Base-by-base conservation (phyloP, 2,888 invertebrate species). In the Epicampocera succincta region DNA sequence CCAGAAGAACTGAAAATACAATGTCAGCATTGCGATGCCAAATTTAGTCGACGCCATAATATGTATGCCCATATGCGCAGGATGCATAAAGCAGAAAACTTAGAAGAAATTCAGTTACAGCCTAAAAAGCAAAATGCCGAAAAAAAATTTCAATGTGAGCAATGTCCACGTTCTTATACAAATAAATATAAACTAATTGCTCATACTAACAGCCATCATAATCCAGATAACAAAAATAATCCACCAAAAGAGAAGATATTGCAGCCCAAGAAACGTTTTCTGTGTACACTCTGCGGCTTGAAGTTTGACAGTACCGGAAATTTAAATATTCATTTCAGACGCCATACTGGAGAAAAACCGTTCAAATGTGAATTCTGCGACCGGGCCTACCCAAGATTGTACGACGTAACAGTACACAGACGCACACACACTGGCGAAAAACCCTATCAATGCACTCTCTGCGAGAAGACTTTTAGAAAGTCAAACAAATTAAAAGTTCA, bases 401-500 rank as follows among this genome's bases (percentile, higher is more conserved):
- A 79, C 38, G 78, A 79, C 44, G 72, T 73, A 0, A 72, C 72
- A 3, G 78, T 71, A 15, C 82, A 82, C 65, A 78, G 78, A 11
- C 78, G 82, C 3, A 71, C 74, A 5, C 82, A 82, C 42, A 82
- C 82, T 2, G 82, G 82, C 6, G 82, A 82, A 42, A 71, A 78
- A 19, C 82, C 82, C 1, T 82, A 75, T 42, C 66, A 78, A 46
- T 90, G 90, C 75, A 88, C 88, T 0, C 86, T 88, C 0, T 90
- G 90, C 29, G 87, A 87, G n/a, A 89, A 88, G 92, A 93, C 92
- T 0, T 93, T 93, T 85, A 92, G 93, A 0, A 92, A 93, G 15
- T 93, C 93, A 78, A 93, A 93, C 86, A 93, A 93, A 87, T 86
- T 93, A 80, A 92, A 93, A 0, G 92, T 93, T 1, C 93, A 93